These are phyloP conservation scores for Odontomyia ornata DNA, from an alignment of 2,888 invertebrate genomes.

Conservation along the genomic window DNA sequence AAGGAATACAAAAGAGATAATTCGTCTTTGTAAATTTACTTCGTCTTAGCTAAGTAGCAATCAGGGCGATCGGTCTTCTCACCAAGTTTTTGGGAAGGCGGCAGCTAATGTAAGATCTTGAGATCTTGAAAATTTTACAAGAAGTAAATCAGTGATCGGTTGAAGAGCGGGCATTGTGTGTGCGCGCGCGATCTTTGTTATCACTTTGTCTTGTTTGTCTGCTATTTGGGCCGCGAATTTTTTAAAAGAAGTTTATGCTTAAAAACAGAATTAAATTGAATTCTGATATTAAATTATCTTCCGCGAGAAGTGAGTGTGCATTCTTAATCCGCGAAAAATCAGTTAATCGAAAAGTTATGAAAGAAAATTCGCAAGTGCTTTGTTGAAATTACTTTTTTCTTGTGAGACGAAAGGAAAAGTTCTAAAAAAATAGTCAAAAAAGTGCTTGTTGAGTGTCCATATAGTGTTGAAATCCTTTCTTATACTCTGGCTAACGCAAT, in stretches of 20 bases:
- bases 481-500: background rate
- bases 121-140: background rate
- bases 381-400: conserved; percentile 15
- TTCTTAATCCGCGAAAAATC: too few relatives aligned
- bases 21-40: background rate
- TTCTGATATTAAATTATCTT: too few relatives aligned
- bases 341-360: conserved; percentile 15
- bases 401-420: background rate
- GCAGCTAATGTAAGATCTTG: background rate
- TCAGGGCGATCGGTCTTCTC: background rate
- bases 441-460: conserved; percentile 15
- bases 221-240: too few relatives aligned
- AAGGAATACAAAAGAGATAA: background rate
- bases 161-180: background rate
- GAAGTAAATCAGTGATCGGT: conserved; percentile 7
- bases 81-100: background rate
- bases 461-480: background rate
- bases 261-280: too few relatives aligned
- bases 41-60: background rate
- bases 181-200: background rate
- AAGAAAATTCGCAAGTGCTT: conserved; percentile 8
- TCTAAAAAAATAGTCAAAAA: background rate
- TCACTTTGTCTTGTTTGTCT: background rate
- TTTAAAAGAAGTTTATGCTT: too few relatives aligned
- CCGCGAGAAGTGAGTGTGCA: too few relatives aligned